Base-by-base conservation (phyloP, 2,797 vertebrate genomes). In the Gouania willdenowi region DNA sequence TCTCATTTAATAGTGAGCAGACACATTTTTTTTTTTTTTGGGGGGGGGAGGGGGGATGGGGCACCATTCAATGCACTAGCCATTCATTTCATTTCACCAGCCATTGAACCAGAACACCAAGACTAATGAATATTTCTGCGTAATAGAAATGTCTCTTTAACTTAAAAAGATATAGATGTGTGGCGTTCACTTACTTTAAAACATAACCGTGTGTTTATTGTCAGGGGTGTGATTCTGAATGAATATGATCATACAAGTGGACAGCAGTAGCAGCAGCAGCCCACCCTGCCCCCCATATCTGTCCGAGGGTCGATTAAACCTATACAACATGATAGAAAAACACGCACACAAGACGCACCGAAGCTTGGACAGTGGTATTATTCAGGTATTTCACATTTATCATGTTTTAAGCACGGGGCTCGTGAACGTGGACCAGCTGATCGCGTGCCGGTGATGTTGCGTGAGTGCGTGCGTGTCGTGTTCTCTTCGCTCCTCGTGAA, bases 1-100 rank as follows among this genome's bases (percentile, higher is more conserved):
- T 26, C 19, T 36, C 13, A 19, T 51, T 39, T 30, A 53, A 44
- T 39, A 5, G 22, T 37, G 53, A 33, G 54, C 35, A 53, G 22
- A 49, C 47, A n/a, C n/a, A n/a, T n/a, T n/a, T n/a, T n/a, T n/a
- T n/a, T n/a, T n/a, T n/a, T 29, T 50, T 65, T 47, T 35, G 71
- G 73, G 79, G 74, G 71, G 74, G 79, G 72, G 69, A 71, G 66
- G 76, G 77, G 64, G 26, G n/a, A n/a, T n/a, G n/a, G n/a, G n/a
- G n/a, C n/a, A n/a, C n/a, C 50, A 6, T 47, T 52, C 34, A 68
- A 58, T 58, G 57, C 51, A 55, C 19, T 22, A 28, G n/a, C n/a
- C n/a, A n/a, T n/a, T n/a, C n/a, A n/a, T n/a, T n/a, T 54, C 27
- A 19, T 56, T 59, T 54, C 10, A 48, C 27, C 51, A 48, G 46